Conservation (phyloP, 1,140 invertebrate genomes). For the Phortica variegata region DNA sequence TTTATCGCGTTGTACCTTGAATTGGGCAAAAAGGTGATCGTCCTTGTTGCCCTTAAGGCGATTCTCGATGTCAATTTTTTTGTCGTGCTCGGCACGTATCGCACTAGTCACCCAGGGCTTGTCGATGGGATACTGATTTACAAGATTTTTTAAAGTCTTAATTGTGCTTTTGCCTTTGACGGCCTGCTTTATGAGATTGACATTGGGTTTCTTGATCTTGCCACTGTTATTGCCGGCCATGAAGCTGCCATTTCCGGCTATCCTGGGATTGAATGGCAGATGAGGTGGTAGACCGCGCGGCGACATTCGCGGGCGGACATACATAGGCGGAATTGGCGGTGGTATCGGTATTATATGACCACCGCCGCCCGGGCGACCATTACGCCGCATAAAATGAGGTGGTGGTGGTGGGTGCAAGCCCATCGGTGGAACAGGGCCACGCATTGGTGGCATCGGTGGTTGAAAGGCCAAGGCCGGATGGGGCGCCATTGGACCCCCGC, state of each 20-base stretch:
- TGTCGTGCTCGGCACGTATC: constrained; percentile 39
- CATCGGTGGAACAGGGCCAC: constrained; percentile 28
- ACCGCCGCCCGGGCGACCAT: constrained; percentile 14
- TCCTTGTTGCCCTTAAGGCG: constrained; percentile 54
- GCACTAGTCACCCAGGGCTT: constrained; percentile 55
- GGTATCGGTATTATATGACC: constrained; percentile 26
- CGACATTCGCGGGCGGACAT: constrained; percentile 30
- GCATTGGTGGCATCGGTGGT: constrained; percentile 29
- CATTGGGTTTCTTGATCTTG: constrained; percentile 46
- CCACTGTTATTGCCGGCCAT: constrained; percentile 26
- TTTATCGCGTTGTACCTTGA: constrained; percentile 52
- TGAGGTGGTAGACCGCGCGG: constrained; percentile 24
- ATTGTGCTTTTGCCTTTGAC: constrained; percentile 49
- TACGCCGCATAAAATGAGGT: constrained; percentile 38
- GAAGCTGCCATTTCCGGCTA: constrained; percentile 24
- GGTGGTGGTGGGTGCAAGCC: constrained; percentile 28
- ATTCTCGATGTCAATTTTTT: constrained; percentile 52
- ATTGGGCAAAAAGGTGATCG: constrained; percentile 52
- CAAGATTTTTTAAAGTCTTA: constrained; percentile 48
- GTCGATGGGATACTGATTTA: constrained; percentile 54
- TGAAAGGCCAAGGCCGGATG: constrained; percentile 30
- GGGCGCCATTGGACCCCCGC: constrained; percentile 22
- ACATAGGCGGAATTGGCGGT: constrained; percentile 37
- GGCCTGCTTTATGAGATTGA: constrained; percentile 39
- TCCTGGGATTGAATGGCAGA: constrained; percentile 8